Percentiles rank a stretch among this genome's conserved stretches.
Conservation (phyloP, 1,140 invertebrate genomes). For the Venturia canescens region DNA sequence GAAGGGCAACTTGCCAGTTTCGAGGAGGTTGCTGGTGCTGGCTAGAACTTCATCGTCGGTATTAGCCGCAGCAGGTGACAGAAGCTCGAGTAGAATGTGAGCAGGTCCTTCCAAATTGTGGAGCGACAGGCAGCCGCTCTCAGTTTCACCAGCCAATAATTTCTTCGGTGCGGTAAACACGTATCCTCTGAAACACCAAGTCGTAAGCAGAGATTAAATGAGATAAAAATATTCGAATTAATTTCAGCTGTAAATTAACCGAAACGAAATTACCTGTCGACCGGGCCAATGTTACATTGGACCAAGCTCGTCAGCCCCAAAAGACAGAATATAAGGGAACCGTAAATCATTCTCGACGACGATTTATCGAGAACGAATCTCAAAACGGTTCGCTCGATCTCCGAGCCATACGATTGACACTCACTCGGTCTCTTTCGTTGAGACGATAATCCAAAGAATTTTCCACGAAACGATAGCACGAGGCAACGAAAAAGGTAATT, state of each 20-base stretch:
- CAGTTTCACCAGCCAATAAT: constrained; percentile 71
- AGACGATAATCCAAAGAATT: too few relatives aligned
- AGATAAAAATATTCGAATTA: not conserved
- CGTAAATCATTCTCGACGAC: not conserved
- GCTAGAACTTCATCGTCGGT: constrained; percentile 65
- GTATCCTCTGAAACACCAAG: constrained; percentile 69
- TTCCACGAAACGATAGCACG: too few relatives aligned
- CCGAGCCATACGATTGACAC: constrained; percentile 2
- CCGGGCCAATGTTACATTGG: constrained; percentile 22
- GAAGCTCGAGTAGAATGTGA: constrained; percentile 69
- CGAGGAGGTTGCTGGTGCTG: constrained; percentile 61
- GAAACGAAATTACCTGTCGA: constrained; percentile 17
- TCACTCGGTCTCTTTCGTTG: not conserved
- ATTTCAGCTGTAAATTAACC: not conserved
- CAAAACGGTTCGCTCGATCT: constrained; percentile 7
- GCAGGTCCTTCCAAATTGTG: constrained; percentile 75
- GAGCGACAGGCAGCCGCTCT: constrained; percentile 73
- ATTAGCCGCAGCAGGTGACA: constrained; percentile 57
- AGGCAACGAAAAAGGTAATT: not conserved
- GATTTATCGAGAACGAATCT: constrained; percentile 10
- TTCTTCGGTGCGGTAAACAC: constrained; percentile 74
- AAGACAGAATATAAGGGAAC: not conserved
- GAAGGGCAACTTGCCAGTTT: constrained; percentile 63
- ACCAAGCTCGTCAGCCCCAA: not conserved
- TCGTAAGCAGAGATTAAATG: not conserved